Evolutionary conservation across 2,888 invertebrate genomes (phyloP), one percentile per base, ranked within the genome.

Genomic region (Tortrix viridana): DNA sequence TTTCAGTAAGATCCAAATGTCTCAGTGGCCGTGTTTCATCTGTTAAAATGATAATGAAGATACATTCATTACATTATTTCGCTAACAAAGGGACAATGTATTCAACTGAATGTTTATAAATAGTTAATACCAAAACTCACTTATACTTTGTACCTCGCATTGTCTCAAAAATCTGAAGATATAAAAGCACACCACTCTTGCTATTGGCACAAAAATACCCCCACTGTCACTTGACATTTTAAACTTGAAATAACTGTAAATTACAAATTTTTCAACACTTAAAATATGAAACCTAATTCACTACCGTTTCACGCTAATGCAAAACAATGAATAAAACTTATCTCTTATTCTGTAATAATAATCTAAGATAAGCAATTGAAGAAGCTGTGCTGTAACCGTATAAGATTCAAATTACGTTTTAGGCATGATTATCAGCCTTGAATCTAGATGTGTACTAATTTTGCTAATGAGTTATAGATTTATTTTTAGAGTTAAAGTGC

Each of bases 161-260:
- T 87, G 86, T 55, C 83, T 76, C 26, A 91, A 66, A 7, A 85
- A 70, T 69, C 81, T 80, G 26, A 77, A 65, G 16, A 89, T 69
- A 66, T 85, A 86, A 26, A 74, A 67, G 67, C 75, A 81, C 3
- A 89, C 55, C 1, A 77, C 53, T 73, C 72, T 87, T 5, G 81
- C 85, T 12, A 80, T 44, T 1, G 84, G 77, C 60, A 87, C 62
- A 46, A 89, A 50, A 7, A 82, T 23, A 1, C 88, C 84, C 18
- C 80, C 86, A 73, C 84, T 88, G n/a, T 88, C 85, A 60, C 74
- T 77, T 3, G 87, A 68, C 89, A 89, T 89, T 61, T 60, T 72
- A 19, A 7, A 5, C 46, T 6, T 50, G 16, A 50, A 44, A 38
- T 20, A 38, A 43, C 46, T 49, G 48, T 32, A 18, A 44, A 43